Base-by-base conservation (phyloP, 2,797 vertebrate genomes). In the Linurgus olivaceus region DNA sequence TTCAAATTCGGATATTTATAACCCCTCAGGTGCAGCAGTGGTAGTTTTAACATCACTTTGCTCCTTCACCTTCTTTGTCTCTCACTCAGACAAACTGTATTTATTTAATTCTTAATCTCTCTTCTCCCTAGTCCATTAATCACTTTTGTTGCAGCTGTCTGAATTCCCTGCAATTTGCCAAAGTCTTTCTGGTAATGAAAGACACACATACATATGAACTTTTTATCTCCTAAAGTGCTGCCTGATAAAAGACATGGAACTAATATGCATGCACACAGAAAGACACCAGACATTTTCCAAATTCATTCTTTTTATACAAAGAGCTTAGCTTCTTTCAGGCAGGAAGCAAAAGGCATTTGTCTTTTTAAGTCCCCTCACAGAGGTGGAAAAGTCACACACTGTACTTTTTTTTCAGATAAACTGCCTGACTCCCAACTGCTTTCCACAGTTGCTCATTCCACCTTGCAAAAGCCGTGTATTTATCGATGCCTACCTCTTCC, bases 341-440 rank as follows among this genome's bases (percentile, higher is more conserved):
- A 95, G 91, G 74, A 96, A 92, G 78, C 58, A 90, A 90, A 86
- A 88, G 15, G 29, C 58, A 71, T 94, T 96, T 91, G 35, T 84
- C 80, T 92, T 88, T 85, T 79, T 47, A 86, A 86, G 58, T 68
- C 35, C 73, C 62, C 48, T 74, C 59, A 74, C 29, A 91, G 67
- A 74, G 37, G 57, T 86, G 50, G 54, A 79, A 71, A 80, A 92
- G 47, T 37, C 85, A 71, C 54, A 90, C 21, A 77, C 29, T 79
- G 58, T 70, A 81, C n/a, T 50, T 61, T 58, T 75, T 77, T 77
- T 84, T 66, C 70, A 92, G 75, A 31, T 52, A 93, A 96, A 75
- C n/a, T 76, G 79, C 55, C 37, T 59, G 59, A 82, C 54, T 91
- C 68, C 66, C 91, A 95, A 74, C 51, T 77, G 66, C 58, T 90